Conservation (phyloP, 2,113 vertebrate species). For the Eurypyga helias region DNA sequence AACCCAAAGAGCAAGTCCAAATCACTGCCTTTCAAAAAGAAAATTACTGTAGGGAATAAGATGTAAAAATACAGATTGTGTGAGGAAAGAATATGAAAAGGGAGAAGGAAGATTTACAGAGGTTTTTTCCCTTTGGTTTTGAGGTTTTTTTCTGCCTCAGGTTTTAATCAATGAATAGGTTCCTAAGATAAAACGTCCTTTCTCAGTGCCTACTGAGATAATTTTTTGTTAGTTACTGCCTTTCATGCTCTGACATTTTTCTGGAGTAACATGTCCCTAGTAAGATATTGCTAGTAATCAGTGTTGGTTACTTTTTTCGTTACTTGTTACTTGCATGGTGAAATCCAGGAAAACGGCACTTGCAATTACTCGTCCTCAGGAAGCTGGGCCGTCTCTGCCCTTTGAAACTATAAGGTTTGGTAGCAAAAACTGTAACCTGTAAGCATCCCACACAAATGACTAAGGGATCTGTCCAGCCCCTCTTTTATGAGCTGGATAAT, state of each 20-base stretch:
- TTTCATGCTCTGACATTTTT: neutral
- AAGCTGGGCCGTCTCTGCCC: neutral
- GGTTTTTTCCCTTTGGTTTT: neutral
- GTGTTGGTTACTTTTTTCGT: neutral
- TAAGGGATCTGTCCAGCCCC: neutral
- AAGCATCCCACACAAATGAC: neutral
- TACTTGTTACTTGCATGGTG: neutral
- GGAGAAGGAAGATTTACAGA: neutral
- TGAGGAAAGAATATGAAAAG: neutral
- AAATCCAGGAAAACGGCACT: neutral
- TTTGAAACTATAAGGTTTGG: neutral
- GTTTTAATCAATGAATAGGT: neutral
- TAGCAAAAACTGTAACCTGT: neutral
- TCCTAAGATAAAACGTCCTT: neutral
- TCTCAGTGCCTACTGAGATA: neutral
- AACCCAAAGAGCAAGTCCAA: neutral
- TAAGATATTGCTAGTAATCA: neutral
- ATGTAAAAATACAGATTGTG: neutral
- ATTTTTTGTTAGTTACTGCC: neutral
- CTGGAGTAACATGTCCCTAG: neutral
- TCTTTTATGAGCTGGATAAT: neutral
- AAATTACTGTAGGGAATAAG: neutral
- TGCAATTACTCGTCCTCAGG: neutral
- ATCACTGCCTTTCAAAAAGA: neutral
- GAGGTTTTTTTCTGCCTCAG: neutral